Conservation (phyloP, 2,888 invertebrate species). For the Escarpia spicata region DNA sequence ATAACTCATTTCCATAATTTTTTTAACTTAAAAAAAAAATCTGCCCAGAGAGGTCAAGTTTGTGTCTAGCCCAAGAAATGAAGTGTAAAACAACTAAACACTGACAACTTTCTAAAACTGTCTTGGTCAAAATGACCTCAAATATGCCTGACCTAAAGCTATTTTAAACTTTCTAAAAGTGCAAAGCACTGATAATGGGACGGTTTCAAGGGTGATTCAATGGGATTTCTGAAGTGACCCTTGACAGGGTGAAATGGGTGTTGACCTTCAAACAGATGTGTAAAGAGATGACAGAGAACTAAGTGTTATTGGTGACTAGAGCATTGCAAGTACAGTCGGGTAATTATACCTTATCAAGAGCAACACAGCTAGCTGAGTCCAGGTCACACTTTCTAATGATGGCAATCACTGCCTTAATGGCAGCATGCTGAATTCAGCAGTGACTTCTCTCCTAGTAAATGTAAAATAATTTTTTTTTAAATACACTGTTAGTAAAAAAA, state of each 20-base stretch:
- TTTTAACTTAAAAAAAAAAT: too few species aligned
- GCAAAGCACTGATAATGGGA: background rate
- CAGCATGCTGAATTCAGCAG: background rate
- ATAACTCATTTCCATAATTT: too few species aligned
- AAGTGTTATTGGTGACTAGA: background rate
- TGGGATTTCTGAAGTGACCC: background rate
- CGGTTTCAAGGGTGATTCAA: background rate
- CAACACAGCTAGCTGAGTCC: background rate
- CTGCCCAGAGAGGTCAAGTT: background rate
- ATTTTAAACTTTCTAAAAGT: background rate
- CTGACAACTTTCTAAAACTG: background rate
- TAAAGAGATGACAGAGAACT: background rate
- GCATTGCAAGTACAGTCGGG: background rate
- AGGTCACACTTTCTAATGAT: too few species aligned
- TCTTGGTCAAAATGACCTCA: slow-evolving; percentile 6
- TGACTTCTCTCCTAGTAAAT: too few species aligned
- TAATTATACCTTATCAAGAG: background rate
- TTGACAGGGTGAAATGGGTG: background rate
- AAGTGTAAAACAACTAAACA: background rate
- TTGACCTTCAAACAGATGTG: background rate
- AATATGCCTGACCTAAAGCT: background rate
- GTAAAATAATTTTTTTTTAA: too few species aligned
- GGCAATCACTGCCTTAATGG: background rate
- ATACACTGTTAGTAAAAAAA: too few species aligned
- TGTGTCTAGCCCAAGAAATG: background rate